Percentiles rank a stretch among this genome's conserved stretches.
phyloP scores from a whole-genome alignment of 1,140 invertebrate genomes.

The Neocloeon triangulifer region DNA sequence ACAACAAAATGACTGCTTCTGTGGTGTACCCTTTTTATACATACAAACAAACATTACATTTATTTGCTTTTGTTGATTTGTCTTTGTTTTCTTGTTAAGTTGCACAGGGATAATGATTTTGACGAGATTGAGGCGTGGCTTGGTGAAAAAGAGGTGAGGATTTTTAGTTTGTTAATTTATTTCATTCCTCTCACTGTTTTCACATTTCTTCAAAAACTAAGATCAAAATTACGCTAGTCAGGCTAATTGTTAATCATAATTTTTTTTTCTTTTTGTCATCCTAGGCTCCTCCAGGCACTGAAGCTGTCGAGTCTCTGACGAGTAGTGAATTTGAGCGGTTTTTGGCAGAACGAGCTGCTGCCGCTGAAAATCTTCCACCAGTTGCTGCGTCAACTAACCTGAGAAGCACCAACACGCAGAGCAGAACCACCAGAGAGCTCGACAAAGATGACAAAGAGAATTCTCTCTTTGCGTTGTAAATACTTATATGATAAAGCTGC shows the following conservation, averaged over 20 bases:
- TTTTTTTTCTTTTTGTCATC: too few relatives aligned
- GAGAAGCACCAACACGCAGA: not conserved
- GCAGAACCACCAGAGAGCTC: conserved; percentile 10
- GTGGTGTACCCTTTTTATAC: too few relatives aligned
- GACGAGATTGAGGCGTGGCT: conserved; percentile 89
- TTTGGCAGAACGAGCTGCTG: conserved; percentile 66
- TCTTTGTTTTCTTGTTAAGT: conserved; percentile 20
- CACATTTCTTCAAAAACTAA: too few relatives aligned
- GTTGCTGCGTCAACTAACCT: too few relatives aligned
- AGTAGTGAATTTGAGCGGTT: conserved; percentile 85
- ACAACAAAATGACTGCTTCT: too few relatives aligned
- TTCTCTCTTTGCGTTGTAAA: conserved; percentile 18
- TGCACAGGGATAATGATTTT: conserved; percentile 65
- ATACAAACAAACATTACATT: too few relatives aligned
- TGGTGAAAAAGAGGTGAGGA: conserved; percentile 25
- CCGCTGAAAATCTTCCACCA: conserved; percentile 40
- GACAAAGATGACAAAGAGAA: conserved; percentile 19
- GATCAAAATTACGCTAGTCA: too few relatives aligned
- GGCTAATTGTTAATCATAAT: too few relatives aligned
- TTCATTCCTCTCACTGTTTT: conserved; percentile 1
- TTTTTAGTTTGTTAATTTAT: conserved; percentile 3
- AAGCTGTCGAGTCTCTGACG: conserved; percentile 43
- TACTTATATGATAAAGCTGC: too few relatives aligned
- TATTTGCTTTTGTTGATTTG: conserved; percentile 12
- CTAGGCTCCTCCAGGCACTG: conserved; percentile 10